Percentiles rank a stretch among this genome's conserved stretches.
These are phyloP conservation scores for Campoletis sonorensis DNA, from an alignment of 1,140 invertebrate species.

Conservation along the genomic window DNA sequence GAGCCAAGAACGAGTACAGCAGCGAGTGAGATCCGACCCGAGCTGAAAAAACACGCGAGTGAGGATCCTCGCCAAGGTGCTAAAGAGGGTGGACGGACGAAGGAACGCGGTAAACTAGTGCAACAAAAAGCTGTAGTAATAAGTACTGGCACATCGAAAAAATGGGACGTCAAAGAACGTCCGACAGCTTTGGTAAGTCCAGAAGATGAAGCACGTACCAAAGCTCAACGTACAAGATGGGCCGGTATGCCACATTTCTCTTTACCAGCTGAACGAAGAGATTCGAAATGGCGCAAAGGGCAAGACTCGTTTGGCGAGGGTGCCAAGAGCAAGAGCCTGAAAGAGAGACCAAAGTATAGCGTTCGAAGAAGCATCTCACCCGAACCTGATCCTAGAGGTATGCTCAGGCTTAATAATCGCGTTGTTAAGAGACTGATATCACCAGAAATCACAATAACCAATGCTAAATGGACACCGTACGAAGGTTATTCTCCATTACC, in stretches of 20 bases:
- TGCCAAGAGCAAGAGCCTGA: slow-evolving; percentile 70
- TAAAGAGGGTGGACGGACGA: slow-evolving; percentile 38
- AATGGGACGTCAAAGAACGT: slow-evolving; percentile 64
- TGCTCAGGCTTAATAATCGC: slow-evolving; percentile 65
- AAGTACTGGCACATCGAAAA: slow-evolving; percentile 52
- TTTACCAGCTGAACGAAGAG: slow-evolving; percentile 67
- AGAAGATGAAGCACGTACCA: slow-evolving; percentile 56
- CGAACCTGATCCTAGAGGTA: slow-evolving; percentile 70
- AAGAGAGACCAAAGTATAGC: slow-evolving; percentile 72
- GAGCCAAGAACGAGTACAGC: slow-evolving; percentile 46
- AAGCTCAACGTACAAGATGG: slow-evolving; percentile 67
- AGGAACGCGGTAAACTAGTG: slow-evolving; percentile 52
- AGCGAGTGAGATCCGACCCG: slow-evolving; percentile 55
- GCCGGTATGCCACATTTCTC: slow-evolving; percentile 72
- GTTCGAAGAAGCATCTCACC: slow-evolving; percentile 72
- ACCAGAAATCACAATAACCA: slow-evolving; percentile 67
- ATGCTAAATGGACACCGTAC: slow-evolving; percentile 73
- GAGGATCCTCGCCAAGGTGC: slow-evolving; percentile 50
- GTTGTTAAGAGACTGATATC: slow-evolving; percentile 69
- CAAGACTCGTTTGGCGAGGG: slow-evolving; percentile 56
- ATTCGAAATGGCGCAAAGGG: slow-evolving; percentile 59
- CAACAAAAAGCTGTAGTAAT: slow-evolving; percentile 50
- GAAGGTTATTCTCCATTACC: slow-evolving; percentile 73
- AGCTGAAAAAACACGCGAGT: slow-evolving; percentile 68
- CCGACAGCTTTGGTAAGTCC: slow-evolving; percentile 56